phyloP scores from a whole-genome alignment of 2,797 vertebrate species.

The Numenius phaeopus region DNA sequence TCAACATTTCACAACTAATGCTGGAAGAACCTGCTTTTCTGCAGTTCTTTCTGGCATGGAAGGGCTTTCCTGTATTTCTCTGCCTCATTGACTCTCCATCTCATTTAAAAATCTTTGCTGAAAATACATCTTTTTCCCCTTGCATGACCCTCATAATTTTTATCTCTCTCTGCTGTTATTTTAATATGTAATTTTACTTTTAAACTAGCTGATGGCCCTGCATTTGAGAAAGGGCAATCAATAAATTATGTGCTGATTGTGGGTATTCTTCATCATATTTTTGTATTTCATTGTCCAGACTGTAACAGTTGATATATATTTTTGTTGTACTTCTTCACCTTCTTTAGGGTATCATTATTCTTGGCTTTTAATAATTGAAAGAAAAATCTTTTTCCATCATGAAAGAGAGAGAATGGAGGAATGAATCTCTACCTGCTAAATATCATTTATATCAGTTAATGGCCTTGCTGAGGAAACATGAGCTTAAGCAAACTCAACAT shows the following conservation, averaged over 20 bases:
- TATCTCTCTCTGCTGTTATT: conserved; percentile 63
- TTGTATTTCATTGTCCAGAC: conserved; percentile 51
- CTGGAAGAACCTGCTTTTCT: conserved; percentile 31
- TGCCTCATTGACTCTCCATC: conserved; percentile 66
- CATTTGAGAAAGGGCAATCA: conserved; percentile 43
- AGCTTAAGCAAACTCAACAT: background rate
- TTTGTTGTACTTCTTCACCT: conserved; percentile 48
- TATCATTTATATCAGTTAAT: background rate
- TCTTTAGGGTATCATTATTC: conserved; percentile 7
- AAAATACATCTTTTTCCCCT: conserved; percentile 71
- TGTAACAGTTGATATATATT: background rate
- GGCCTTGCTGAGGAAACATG: background rate
- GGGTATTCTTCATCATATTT: conserved; percentile 45
- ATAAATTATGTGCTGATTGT: conserved; percentile 67
- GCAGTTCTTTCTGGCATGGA: background rate
- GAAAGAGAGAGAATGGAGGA: background rate
- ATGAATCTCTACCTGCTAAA: background rate
- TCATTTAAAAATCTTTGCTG: conserved; percentile 72
- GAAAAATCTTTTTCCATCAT: background rate
- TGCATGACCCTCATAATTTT: conserved; percentile 69
- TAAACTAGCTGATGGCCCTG: conserved; percentile 60
- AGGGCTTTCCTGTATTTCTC: conserved; percentile 43
- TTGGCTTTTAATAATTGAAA: conserved; percentile 27
- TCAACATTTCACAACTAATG: background rate
- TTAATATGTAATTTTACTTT: conserved; percentile 64